Evolutionary conservation across 2,113 vertebrate genomes (phyloP).

Genomic region (Psilopsiagon aymara): DNA sequence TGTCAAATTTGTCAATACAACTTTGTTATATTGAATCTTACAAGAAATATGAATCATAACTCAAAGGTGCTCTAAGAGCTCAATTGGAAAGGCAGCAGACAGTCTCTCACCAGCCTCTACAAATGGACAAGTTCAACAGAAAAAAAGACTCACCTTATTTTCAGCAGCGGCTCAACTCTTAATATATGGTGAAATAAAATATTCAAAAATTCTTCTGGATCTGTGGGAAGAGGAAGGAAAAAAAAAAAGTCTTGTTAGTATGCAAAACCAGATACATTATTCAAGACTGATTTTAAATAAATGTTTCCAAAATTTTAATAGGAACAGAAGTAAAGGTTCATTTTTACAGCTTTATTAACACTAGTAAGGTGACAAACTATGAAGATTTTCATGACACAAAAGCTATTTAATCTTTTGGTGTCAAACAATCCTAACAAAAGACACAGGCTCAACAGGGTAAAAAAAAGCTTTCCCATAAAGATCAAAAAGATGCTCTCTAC

Average conservation of each 20-base stretch:
- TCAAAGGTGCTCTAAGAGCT: not conserved
- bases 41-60: not conserved
- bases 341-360: not conserved
- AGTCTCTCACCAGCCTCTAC: not conserved
- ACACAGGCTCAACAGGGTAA: not conserved
- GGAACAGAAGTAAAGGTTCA: not conserved
- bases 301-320: not conserved
- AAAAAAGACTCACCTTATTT: constrained; percentile 85
- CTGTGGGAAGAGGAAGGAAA: constrained; percentile 63
- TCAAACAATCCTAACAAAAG: not conserved
- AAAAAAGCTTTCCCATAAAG: not conserved
- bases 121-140: not conserved
- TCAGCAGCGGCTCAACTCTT: constrained; percentile 94
- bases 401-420: not conserved
- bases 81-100: not conserved
- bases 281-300: not conserved
- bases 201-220: constrained; percentile 98
- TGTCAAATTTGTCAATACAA: not conserved
- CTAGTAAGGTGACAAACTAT: not conserved
- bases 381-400: not conserved
- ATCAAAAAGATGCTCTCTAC: not conserved
- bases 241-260: not conserved
- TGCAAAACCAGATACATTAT: not conserved
- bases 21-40: not conserved
- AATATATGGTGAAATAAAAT: constrained; percentile 98